Conservation (phyloP, 2,797 vertebrate genomes). For the Microtus californicus region DNA sequence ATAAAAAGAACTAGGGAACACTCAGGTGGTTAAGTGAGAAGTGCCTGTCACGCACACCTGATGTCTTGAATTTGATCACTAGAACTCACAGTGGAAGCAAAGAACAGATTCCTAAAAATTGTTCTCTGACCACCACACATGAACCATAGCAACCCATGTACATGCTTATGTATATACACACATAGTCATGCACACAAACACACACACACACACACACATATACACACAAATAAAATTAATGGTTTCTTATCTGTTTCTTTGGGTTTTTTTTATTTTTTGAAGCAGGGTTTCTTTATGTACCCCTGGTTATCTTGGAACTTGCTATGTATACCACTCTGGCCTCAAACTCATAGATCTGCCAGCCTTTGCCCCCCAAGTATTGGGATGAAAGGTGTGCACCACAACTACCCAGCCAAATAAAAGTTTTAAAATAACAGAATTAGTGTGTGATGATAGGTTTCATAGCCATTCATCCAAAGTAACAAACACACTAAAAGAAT, state of each 20-base stretch:
- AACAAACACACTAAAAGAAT: neutral
- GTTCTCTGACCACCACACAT: neutral
- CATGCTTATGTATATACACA: neutral
- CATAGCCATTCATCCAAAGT: neutral
- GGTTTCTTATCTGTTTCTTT: neutral
- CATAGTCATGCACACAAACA: neutral
- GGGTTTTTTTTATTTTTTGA: neutral
- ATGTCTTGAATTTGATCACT: neutral
- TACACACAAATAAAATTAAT: neutral
- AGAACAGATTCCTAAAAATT: neutral
- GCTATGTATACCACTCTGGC: neutral
- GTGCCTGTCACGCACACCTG: neutral
- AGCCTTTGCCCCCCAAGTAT: neutral
- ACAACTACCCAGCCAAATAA: neutral
- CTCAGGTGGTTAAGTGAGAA: neutral
- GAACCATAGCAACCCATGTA: neutral
- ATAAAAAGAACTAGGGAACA: neutral
- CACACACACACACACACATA: neutral
- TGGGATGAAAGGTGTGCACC: neutral
- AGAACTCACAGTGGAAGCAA: neutral
- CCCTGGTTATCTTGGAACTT: neutral
- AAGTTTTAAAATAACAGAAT: neutral
- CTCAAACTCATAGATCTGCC: neutral
- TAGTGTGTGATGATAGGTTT: neutral
- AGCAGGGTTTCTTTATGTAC: neutral